Evolutionary conservation across 2,888 invertebrate species (phyloP).

Genomic region (Philereme transversata): DNA sequence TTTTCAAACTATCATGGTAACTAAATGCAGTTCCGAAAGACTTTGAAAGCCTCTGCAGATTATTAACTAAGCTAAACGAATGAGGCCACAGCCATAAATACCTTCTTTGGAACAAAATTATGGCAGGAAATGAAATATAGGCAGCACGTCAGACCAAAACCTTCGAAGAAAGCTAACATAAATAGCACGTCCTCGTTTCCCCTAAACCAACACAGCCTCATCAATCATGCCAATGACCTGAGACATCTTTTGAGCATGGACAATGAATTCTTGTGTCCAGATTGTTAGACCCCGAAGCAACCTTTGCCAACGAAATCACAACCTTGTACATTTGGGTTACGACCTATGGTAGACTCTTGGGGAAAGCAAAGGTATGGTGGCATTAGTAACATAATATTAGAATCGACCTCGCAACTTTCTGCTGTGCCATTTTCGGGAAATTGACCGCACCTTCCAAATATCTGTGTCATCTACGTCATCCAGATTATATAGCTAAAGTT

Average conservation of each 20-base stretch:
- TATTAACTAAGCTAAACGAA: background rate
- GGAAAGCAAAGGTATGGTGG: conserved; percentile 40
- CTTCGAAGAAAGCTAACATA: conserved; percentile 39
- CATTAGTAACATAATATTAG: conserved; percentile 39
- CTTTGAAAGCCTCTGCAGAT: too few relatives aligned
- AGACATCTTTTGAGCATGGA: conserved; percentile 59
- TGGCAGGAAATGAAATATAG: conserved; percentile 28
- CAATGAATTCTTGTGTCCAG: conserved; percentile 50
- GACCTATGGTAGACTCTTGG: conserved; percentile 27
- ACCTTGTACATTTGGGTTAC: conserved; percentile 39
- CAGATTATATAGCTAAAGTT: background rate
- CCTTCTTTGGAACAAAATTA: conserved; percentile 3
- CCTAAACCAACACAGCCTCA: conserved; percentile 51
- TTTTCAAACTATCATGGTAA: too few relatives aligned
- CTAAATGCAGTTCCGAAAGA: too few relatives aligned
- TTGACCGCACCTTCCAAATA: conserved; percentile 62
- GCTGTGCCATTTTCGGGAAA: conserved; percentile 64
- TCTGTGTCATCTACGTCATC: conserved; percentile 44
- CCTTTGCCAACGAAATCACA: conserved; percentile 38
- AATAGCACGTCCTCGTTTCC: conserved; percentile 38
- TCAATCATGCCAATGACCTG: conserved; percentile 64
- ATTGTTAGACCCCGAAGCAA: conserved; percentile 37
- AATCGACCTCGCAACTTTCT: conserved; percentile 60
- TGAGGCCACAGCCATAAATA: conserved; percentile 15
- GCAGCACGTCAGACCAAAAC: conserved; percentile 47